These are phyloP conservation scores for Nomia melanderi DNA, from an alignment of 1,140 invertebrate species.

Conservation along the genomic window DNA sequence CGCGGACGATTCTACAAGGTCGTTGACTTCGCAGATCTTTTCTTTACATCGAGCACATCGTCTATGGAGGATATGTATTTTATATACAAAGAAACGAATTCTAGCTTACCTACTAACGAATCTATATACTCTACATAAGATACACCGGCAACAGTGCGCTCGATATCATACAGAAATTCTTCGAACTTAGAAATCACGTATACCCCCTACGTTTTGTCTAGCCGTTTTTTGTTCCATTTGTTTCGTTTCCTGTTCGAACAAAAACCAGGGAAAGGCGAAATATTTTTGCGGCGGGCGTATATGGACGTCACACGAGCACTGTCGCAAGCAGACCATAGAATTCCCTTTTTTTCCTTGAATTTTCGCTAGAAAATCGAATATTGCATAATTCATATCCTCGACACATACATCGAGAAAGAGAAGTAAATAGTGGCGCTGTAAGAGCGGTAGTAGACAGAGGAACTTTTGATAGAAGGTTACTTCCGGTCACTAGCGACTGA, in stretches of 20 bases:
- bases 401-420: conserved; percentile 37
- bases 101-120: conserved; percentile 59
- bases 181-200: conserved; percentile 32
- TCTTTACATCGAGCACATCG: conserved; percentile 73
- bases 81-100: conserved; percentile 75
- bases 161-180: conserved; percentile 40
- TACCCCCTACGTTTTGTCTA: conserved; percentile 15
- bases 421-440: conserved; percentile 3
- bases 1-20: conserved; percentile 40
- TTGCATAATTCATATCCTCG: conserved; percentile 42
- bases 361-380: conserved; percentile 39
- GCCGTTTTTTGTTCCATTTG: neutral
- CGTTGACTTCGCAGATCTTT: conserved; percentile 46
- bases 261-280: conserved; percentile 15
- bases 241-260: neutral
- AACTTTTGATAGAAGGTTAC: conserved; percentile 58
- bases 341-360: too few species aligned
- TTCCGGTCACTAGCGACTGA: conserved; percentile 49
- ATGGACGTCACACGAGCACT: conserved; percentile 3
- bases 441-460: conserved; percentile 30
- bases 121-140: conserved; percentile 69
- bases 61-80: conserved; percentile 76
- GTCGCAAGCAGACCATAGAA: neutral
- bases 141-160: conserved; percentile 61
- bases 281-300: conserved; percentile 11